Base-by-base conservation (phyloP, 1,140 invertebrate genomes). In the Heliconius hewitsoni region DNA sequence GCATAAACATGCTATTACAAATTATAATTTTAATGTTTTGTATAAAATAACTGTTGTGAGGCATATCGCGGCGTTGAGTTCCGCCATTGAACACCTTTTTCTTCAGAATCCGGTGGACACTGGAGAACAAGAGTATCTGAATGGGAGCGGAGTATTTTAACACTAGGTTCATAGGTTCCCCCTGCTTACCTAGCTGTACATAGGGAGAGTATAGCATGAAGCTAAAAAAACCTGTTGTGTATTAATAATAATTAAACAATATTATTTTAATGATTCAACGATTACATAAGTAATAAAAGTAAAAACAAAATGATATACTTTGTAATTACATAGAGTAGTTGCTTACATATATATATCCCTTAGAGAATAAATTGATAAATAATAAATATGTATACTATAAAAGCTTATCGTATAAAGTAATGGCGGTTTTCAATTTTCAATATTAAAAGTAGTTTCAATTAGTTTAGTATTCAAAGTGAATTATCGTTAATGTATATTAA, bases 341-440 rank as follows among this genome's bases (percentile, higher is more conserved):
- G n/a, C 23, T n/a, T 23, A 57, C n/a, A 19, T 6, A 52, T 11
- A 18, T 5, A 52, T 57, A 23, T n/a, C 19, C n/a, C 55, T 19
- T 57, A 23, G 8, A 6, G n/a, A 57, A 57, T 57, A 57, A 57
- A 57, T n/a, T 57, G n/a, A 57, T 57, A 57, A 57, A 23, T 57
- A 57, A 52, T 52, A 52, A 52, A 52, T 57, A 57, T 57, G 18
- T 52, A 52, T 23, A 57, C 2, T 46, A 13, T 46, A 46, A 23
- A 8, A 57, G 55, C 55, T 57, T 57, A 19, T 18, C 55, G 11
- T 57, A 57, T 57, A 66, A 66, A 27, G 11, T 66, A 66, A 66
- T 66, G 5, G 60, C 13, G 60, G 23, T 66, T 30, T 66, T 66
- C 60, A 66, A 66, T 66, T 57, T 66, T 66, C 60, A 66, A 66